A percentile compares a stretch with the other conserved stretches of the same genome.
Evolutionary conservation across 2,113 vertebrate species (phyloP).

Genomic region (Hemichromis elongatus): DNA sequence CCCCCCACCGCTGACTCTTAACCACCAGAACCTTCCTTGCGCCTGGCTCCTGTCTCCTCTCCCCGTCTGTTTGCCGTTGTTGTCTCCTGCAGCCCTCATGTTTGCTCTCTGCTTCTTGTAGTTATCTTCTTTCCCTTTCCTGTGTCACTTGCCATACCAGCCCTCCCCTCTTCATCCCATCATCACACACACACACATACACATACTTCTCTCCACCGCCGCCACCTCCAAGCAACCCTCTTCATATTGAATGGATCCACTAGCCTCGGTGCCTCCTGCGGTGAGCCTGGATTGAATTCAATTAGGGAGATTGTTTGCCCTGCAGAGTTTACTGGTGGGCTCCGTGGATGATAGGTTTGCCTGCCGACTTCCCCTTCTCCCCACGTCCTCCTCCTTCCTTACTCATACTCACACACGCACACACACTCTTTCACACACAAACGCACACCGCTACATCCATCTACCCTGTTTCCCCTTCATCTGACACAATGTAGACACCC

Average conservation of each 20-base stretch:
- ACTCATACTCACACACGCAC: not conserved
- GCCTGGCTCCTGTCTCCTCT: not conserved
- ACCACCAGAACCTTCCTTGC: not conserved
- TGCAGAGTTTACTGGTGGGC: constrained; percentile 52
- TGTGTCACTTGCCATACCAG: constrained; percentile 18
- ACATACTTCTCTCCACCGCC: not conserved
- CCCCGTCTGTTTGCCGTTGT: not conserved
- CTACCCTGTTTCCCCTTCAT: not conserved
- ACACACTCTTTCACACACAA: not conserved
- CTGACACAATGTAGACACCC: not conserved
- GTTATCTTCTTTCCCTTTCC: not conserved
- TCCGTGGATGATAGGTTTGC: constrained; percentile 40
- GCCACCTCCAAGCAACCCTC: not conserved
- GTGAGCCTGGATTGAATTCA: constrained; percentile 63
- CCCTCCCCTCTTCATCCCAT: not conserved
- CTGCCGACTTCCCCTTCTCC: not conserved
- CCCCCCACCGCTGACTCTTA: not conserved
- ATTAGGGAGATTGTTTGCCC: constrained; percentile 68
- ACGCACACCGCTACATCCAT: not conserved
- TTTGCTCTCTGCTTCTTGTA: constrained; percentile 16
- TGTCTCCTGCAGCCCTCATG: not conserved
- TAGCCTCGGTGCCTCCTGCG: constrained; percentile 30
- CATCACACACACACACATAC: not conserved
- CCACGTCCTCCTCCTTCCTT: not conserved
- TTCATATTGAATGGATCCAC: constrained; percentile 36